phyloP scores from a whole-genome alignment of 1,140 invertebrate genomes.

The Coptotermes formosanus region DNA sequence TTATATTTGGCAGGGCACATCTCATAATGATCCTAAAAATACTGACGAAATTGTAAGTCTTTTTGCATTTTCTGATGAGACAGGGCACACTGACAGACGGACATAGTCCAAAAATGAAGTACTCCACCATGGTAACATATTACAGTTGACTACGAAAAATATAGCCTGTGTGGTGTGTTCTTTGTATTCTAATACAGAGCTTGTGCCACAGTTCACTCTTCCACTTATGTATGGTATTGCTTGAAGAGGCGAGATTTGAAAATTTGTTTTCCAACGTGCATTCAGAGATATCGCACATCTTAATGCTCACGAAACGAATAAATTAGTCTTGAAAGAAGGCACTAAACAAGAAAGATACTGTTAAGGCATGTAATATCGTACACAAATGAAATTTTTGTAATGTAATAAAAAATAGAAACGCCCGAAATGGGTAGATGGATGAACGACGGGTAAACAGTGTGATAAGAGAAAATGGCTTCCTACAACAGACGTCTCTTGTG shows the following conservation, averaged over 20 bases:
- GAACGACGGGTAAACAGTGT: neutral
- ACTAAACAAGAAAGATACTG: neutral
- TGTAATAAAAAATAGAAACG: neutral
- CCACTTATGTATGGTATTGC: neutral
- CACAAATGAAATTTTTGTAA: conserved; percentile 6
- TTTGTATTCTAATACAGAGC: neutral
- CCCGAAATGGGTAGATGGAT: neutral
- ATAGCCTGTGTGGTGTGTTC: neutral
- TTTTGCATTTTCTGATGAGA: too few species aligned
- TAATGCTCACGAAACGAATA: conserved; percentile 28
- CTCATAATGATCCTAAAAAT: too few species aligned
- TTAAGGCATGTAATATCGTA: neutral
- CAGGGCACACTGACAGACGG: too few species aligned
- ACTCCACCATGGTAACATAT: too few species aligned
- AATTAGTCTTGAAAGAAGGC: conserved; percentile 13
- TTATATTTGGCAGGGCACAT: too few species aligned
- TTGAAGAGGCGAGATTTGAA: conserved; percentile 28
- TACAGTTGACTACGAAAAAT: too few species aligned
- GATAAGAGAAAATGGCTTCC: neutral
- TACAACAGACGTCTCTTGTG: neutral
- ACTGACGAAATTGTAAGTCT: too few species aligned
- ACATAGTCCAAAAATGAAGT: too few species aligned
- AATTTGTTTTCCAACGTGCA: conserved; percentile 24
- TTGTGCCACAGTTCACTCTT: neutral
- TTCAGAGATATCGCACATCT: conserved; percentile 32